phyloP scores from a whole-genome alignment of 2,888 invertebrate genomes.

The Macrophya annulata region DNA sequence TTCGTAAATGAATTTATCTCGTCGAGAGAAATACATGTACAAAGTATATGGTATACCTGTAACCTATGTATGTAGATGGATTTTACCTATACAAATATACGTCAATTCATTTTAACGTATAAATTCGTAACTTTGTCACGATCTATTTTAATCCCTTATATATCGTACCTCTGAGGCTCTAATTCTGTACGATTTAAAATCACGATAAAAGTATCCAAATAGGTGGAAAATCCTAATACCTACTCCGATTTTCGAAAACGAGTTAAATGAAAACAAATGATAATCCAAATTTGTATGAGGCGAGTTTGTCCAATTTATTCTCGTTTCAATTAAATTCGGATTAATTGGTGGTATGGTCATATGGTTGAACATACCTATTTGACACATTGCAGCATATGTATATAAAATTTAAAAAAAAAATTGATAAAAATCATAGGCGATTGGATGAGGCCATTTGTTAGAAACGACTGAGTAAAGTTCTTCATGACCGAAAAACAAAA shows the following conservation, averaged over 20 bases:
- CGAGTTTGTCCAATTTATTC: neutral
- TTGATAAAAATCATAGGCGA: neutral
- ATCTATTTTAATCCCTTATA: constrained; percentile 36
- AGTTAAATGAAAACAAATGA: neutral
- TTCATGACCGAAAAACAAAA: neutral
- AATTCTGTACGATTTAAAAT: neutral
- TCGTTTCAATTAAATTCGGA: neutral
- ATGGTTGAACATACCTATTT: neutral
- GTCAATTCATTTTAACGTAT: constrained; percentile 35
- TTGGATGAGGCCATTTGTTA: neutral
- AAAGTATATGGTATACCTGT: neutral
- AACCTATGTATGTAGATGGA: neutral
- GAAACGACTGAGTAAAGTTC: neutral
- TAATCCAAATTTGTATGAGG: neutral
- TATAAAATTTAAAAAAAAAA: too few relatives aligned
- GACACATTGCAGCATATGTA: neutral
- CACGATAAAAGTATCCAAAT: neutral
- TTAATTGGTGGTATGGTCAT: neutral
- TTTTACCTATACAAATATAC: neutral
- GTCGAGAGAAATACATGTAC: neutral
- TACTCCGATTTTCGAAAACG: neutral
- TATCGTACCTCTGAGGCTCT: neutral
- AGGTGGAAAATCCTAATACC: neutral
- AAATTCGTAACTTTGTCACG: constrained; percentile 41
- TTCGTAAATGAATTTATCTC: constrained; percentile 24